Conservation (phyloP, 2,888 invertebrate genomes). For the Morpho helenor region DNA sequence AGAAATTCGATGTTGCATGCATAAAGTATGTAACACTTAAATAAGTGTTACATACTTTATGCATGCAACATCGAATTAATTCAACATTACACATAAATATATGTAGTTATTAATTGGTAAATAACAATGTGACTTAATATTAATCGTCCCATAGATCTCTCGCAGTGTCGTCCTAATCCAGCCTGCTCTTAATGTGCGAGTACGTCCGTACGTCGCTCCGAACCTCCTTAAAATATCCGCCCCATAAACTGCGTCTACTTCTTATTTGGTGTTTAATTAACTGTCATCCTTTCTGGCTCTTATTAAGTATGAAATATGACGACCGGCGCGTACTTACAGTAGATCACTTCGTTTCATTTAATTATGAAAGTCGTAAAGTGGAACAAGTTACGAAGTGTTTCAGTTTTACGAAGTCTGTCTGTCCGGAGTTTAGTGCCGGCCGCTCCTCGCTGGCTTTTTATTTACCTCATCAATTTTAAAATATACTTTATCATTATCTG, state of each 20-base stretch:
- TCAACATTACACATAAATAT: too few relatives aligned
- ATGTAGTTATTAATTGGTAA: too few relatives aligned
- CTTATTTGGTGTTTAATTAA: slow-evolving; percentile 27
- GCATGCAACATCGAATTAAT: too few relatives aligned
- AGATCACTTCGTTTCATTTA: slow-evolving; percentile 14
- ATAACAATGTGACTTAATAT: too few relatives aligned
- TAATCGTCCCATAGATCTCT: too few relatives aligned
- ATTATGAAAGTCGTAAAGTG: slow-evolving; percentile 14
- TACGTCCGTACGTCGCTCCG: slow-evolving; percentile 8
- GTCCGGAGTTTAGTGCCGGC: background rate
- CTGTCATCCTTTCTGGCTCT: slow-evolving; percentile 26
- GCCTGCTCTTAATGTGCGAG: background rate
- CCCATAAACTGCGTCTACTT: slow-evolving; percentile 17
- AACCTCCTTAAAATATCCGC: slow-evolving; percentile 17
- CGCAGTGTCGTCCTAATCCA: too few relatives aligned
- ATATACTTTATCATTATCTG: background rate
- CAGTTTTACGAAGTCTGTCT: background rate
- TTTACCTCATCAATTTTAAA: background rate
- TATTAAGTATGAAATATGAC: slow-evolving; percentile 25
- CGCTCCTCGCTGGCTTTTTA: background rate
- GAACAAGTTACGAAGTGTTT: slow-evolving; percentile 6
- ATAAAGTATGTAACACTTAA: too few relatives aligned
- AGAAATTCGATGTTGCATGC: too few relatives aligned
- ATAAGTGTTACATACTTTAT: too few relatives aligned
- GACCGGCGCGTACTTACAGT: slow-evolving; percentile 9